A percentile compares a stretch with the other conserved stretches of the same genome.
Evolutionary conservation across 2,888 invertebrate genomes (phyloP).

Genomic region (Caenorhabditis imperialis): DNA sequence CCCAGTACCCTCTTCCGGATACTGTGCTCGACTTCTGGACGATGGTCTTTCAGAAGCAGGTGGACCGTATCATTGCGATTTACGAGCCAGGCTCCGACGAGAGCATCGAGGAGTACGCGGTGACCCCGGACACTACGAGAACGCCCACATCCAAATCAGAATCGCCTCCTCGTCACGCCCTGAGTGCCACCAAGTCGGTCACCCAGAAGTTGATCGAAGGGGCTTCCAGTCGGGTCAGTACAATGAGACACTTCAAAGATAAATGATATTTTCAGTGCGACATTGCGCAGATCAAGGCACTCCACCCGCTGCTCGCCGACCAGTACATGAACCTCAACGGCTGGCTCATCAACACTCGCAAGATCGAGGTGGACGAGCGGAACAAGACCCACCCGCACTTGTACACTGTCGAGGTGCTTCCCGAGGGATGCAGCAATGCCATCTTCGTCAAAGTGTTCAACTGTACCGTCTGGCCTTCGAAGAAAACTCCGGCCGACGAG

Average conservation of each 20-base stretch:
- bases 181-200: too few species aligned
- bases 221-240: background rate
- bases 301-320: constrained; percentile 22
- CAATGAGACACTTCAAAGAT: background rate
- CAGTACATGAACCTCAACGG: constrained; percentile 30
- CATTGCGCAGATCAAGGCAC: background rate
- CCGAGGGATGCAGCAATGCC: constrained; percentile 24
- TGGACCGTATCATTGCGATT: constrained; percentile 14
- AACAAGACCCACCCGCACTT: constrained; percentile 14
- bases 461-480: constrained; percentile 32
- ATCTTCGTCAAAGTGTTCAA: constrained; percentile 11
- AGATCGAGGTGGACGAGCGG: constrained; percentile 11
- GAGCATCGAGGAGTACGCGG: too few species aligned
- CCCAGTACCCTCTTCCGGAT: constrained; percentile 12
- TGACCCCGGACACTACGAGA: too few species aligned
- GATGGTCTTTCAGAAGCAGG: constrained; percentile 6
- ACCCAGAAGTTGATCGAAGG: background rate
- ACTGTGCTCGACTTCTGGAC: constrained; percentile 22
- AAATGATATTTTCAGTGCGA: constrained; percentile 6
- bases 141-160: too few species aligned
- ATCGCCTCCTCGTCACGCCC: too few species aligned
- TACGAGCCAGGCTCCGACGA: constrained; percentile 4
- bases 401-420: constrained; percentile 18
- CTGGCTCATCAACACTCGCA: constrained; percentile 24
- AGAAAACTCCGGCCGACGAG: constrained; percentile 30